Base-by-base conservation (phyloP, 2,113 vertebrate genomes). In the Tragelaphus imberbis region DNA sequence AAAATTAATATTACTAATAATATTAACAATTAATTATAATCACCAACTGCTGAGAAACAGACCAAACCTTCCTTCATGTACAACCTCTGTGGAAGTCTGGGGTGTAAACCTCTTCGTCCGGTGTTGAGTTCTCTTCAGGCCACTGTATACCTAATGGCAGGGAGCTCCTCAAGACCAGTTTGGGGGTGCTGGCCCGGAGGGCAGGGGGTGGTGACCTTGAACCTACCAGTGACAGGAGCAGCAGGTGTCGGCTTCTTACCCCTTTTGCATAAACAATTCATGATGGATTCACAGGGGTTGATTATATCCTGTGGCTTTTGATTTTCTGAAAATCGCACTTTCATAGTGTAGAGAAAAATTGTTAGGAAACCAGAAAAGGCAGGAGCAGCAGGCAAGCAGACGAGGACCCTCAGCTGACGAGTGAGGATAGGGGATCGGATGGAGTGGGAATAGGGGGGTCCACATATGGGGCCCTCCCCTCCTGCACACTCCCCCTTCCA, bases 321-420 rank as follows among this genome's bases (percentile, higher is more conserved):
- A 75, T 84, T 92, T 97, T 75, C 80, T 80, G 33, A 89, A 95
- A 91, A 59, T 88, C 36, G 68, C 33, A 68, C 49, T 85, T 90
- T 30, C 47, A 53, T 79, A 40, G 44, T 33, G 51, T 82, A 23
- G 40, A 88, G 30, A 51, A 84, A 92, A 94, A 19, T 25, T 80
- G 47, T 90, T 85, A 68, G 3, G 53, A 94, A 94, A 87, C n/a
- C 58, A 71, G 53, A 79, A 89, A 63, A 23, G 47, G 79, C 79
- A 53, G 79, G 10, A 27, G 44, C 6, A 80, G 30, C 59, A 84
- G 49, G 40, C 71, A 12, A 17, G 53, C 65, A 95, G 58, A 27
- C 40, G 25, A 88, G 84, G 84, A 88, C 68, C n/a, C 36, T 71
- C 79, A 61, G 33, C 27, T 49, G 71, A 53, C 2, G 4, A 33